phyloP scores from a whole-genome alignment of 1,140 invertebrate species.

The Nylanderia fulva region DNA sequence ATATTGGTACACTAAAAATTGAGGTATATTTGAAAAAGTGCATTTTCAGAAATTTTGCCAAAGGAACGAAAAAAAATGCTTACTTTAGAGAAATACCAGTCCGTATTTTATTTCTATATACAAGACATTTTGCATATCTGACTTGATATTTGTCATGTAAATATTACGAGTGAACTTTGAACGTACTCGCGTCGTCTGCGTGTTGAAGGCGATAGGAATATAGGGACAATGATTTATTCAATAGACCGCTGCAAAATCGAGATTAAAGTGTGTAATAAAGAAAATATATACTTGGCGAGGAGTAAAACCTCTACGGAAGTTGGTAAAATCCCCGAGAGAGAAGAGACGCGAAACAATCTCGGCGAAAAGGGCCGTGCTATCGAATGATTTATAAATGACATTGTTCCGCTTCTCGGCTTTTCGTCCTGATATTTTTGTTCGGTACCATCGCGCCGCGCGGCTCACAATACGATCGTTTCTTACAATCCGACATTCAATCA shows the following conservation, averaged over 20 bases:
- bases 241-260: slow-evolving; percentile 14
- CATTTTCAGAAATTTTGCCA: no score
- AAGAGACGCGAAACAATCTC: slow-evolving; percentile 28
- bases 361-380: not conserved
- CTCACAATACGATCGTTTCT: slow-evolving; percentile 26
- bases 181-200: not conserved
- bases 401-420: slow-evolving; percentile 44
- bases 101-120: not conserved
- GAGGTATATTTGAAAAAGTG: no score
- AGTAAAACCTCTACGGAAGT: slow-evolving; percentile 12
- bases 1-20: not conserved
- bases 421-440: slow-evolving; percentile 37
- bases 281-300: not conserved
- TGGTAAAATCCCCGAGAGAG: not conserved
- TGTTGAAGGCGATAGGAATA: not conserved
- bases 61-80: no score
- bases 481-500: slow-evolving; percentile 51
- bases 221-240: slow-evolving; percentile 28
- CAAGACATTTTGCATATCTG: not conserved
- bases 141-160: not conserved
- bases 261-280: not conserved
- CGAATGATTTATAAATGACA: slow-evolving; percentile 46
- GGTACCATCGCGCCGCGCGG: slow-evolving; percentile 4
- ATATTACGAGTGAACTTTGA: not conserved
- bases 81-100: no score